Evolutionary conservation across 2,113 vertebrate species (phyloP).

Genomic region (Podarcis raffonei): DNA sequence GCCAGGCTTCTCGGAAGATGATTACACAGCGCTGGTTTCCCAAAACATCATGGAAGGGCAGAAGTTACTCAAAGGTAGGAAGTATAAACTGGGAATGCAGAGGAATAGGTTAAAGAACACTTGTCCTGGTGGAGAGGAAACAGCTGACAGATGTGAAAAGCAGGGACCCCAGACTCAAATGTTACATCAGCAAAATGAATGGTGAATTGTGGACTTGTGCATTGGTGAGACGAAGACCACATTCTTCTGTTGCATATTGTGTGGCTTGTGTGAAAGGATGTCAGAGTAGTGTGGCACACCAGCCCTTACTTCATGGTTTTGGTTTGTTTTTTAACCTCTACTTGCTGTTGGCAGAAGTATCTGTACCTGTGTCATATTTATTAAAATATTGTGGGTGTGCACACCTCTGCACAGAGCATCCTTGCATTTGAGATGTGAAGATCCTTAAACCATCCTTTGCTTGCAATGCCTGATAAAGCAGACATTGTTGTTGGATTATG

Average conservation of each 20-base stretch:
- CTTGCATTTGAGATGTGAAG: constrained; percentile 64
- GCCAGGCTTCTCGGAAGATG: constrained; percentile 79
- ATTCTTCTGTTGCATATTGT: constrained; percentile 32
- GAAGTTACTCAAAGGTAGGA: constrained; percentile 83
- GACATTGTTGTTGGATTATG: constrained; percentile 72
- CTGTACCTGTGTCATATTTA: constrained; percentile 7
- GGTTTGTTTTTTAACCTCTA: constrained; percentile 43
- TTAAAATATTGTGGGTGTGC: background rate
- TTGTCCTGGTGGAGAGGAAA: constrained; percentile 32
- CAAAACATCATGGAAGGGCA: constrained; percentile 77
- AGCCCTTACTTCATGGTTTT: too few relatives aligned
- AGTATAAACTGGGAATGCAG: constrained; percentile 45
- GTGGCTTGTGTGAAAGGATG: constrained; percentile 43
- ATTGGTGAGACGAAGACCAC: constrained; percentile 49
- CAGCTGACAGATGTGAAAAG: background rate
- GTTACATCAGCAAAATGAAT: constrained; percentile 47
- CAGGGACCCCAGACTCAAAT: background rate
- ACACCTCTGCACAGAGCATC: constrained; percentile 24
- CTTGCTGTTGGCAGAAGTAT: constrained; percentile 47
- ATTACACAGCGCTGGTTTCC: constrained; percentile 75
- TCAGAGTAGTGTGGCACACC: background rate
- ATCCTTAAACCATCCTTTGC: constrained; percentile 68
- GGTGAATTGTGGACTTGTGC: constrained; percentile 39
- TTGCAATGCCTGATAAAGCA: constrained; percentile 73
- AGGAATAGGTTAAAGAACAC: background rate